phyloP scores from a whole-genome alignment of 1,140 invertebrate genomes.

The Pseudomyrmex concolor region DNA sequence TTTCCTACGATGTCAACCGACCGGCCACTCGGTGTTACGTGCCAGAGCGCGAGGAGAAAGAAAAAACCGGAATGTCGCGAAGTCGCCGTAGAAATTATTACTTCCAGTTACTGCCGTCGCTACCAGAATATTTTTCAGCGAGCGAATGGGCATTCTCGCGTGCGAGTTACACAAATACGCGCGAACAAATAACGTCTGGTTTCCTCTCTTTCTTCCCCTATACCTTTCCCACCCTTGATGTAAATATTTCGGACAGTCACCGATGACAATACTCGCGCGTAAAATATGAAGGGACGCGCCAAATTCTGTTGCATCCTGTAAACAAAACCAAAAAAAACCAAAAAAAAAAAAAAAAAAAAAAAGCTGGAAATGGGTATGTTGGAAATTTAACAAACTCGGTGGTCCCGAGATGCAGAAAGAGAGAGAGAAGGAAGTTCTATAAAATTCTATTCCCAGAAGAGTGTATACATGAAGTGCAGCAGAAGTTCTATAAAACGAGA shows the following conservation, averaged over 20 bases:
- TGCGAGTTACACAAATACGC: slow-evolving; percentile 47
- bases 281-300: slow-evolving; percentile 26
- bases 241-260: slow-evolving; percentile 35
- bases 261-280: slow-evolving; percentile 25
- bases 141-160: slow-evolving; percentile 27
- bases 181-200: slow-evolving; percentile 47
- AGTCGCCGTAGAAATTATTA: slow-evolving; percentile 59
- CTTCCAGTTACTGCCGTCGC: slow-evolving; percentile 50
- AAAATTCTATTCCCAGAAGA: slow-evolving; percentile 39
- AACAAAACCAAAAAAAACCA: too few relatives aligned
- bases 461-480: slow-evolving; percentile 21
- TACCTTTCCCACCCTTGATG: background rate
- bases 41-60: background rate
- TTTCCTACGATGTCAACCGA: slow-evolving; percentile 35
- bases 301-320: background rate
- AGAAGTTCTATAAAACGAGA: slow-evolving; percentile 26
- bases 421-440: background rate
- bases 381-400: slow-evolving; percentile 28
- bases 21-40: slow-evolving; percentile 16
- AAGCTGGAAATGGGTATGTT: slow-evolving; percentile 23
- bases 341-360: too few relatives aligned
- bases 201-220: background rate
- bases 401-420: background rate
- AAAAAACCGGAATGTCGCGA: slow-evolving; percentile 53
- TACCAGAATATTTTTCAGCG: slow-evolving; percentile 60